A percentile compares a stretch with the other conserved stretches of the same genome.
These are phyloP conservation scores for Myiopsitta monachus DNA, from an alignment of 2,113 vertebrate genomes.

Conservation along the genomic window DNA sequence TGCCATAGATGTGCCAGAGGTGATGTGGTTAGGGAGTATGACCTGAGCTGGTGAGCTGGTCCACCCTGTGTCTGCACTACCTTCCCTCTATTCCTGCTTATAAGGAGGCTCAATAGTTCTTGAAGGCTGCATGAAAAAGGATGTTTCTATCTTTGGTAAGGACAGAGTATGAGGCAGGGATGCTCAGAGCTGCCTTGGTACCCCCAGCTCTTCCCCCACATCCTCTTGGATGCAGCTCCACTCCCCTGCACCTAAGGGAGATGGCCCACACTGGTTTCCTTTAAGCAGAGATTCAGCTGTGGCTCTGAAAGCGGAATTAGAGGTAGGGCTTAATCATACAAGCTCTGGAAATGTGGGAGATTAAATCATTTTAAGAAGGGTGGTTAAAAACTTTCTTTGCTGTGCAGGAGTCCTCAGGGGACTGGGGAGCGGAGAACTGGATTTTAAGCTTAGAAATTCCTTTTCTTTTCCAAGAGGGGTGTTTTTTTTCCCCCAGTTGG, in stretches of 20 bases:
- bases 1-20: not conserved
- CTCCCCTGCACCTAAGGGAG: not conserved
- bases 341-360: constrained; percentile 56
- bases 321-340: constrained; percentile 41
- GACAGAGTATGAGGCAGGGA: not conserved
- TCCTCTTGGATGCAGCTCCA: rapidly evolving
- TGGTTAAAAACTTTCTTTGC: constrained; percentile 37
- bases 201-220: not conserved
- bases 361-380: constrained; percentile 45
- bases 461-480: not conserved
- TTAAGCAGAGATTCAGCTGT: not conserved
- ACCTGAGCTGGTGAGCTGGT: not conserved
- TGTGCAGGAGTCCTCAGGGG: constrained; percentile 58
- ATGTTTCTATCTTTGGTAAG: not conserved
- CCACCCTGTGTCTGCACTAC: not conserved
- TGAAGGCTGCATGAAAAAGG: not conserved
- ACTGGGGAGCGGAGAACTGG: not conserved
- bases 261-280: not conserved
- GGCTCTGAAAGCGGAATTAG: constrained; percentile 35
- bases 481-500: not conserved
- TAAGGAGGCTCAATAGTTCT: not conserved
- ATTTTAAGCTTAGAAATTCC: constrained; percentile 59
- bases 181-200: not conserved
- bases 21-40: not conserved
- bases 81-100: not conserved